Conservation (phyloP, 1,140 invertebrate species). For the Sminthurides bifidus region DNA sequence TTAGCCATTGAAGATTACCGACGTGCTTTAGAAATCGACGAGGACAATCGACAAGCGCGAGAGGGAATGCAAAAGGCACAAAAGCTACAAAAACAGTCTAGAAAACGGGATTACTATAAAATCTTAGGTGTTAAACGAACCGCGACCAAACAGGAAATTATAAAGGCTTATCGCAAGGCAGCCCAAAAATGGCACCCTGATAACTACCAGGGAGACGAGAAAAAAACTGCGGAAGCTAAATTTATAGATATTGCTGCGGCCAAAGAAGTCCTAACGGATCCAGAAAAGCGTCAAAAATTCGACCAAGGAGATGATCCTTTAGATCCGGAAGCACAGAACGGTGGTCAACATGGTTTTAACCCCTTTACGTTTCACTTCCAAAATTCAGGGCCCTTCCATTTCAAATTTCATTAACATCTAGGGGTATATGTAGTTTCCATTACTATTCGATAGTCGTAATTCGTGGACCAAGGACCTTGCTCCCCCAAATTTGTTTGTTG, state of each 20-base stretch:
- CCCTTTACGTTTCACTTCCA: slow-evolving; percentile 78
- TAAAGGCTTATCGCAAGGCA: slow-evolving; percentile 92
- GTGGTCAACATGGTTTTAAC: slow-evolving; percentile 55
- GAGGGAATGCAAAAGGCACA: slow-evolving; percentile 82
- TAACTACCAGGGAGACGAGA: slow-evolving; percentile 76
- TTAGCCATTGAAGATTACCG: slow-evolving; percentile 76
- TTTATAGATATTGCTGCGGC: slow-evolving; percentile 99
- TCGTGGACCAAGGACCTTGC: too few relatives aligned
- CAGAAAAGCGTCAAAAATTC: slow-evolving; percentile 80
- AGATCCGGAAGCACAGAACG: slow-evolving; percentile 67
- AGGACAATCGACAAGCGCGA: slow-evolving; percentile 64
- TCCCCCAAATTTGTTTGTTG: neutral
- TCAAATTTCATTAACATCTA: slow-evolving; percentile 73
- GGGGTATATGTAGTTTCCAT: slow-evolving; percentile 24
- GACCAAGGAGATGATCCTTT: slow-evolving; percentile 90
- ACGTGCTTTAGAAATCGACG: slow-evolving; percentile 73
- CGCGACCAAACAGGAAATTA: slow-evolving; percentile 83
- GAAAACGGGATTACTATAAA: slow-evolving; percentile 96
- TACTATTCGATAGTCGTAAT: neutral
- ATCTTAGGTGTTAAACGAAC: slow-evolving; percentile 76
- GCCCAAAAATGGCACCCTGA: slow-evolving; percentile 99
- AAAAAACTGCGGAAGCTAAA: slow-evolving; percentile 91
- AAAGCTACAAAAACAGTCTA: slow-evolving; percentile 84
- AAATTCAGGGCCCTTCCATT: slow-evolving; percentile 75
- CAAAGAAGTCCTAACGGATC: slow-evolving; percentile 81